Base-by-base conservation (phyloP, 2,113 vertebrate genomes). In the Corydoras sp. region DNA sequence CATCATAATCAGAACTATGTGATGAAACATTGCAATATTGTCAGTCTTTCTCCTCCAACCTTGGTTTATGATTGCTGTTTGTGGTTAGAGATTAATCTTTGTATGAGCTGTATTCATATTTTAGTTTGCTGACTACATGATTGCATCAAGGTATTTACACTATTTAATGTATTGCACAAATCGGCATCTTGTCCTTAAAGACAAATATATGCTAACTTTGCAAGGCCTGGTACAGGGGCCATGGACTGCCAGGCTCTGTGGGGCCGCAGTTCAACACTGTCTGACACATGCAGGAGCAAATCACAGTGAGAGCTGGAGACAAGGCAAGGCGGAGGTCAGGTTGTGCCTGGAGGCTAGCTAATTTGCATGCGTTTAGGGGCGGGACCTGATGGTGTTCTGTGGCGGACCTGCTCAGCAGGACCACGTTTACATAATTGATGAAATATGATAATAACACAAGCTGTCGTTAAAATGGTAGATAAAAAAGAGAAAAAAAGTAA, bases 381-480 rank as follows among this genome's bases (percentile, higher is more conserved):
- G 77, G 77, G 73, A 77, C 76, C 73, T 65, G 69, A 71, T 64
- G 71, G 71, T 80, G 74, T 77, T 79, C 78, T 35, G 75, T 71
- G 74, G 72, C 68, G 60, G 71, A 56, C 68, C 31, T 64, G 68
- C 79, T 69, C 78, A 80, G 78, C 71, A 77, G 70, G 73, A 76
- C 65, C 24, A 60, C 76, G 85, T 89, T 90, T 89, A 88, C 88
- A 90, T 89, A 88, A 90, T 90, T 91, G 86, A 91, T 91, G 87
- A 91, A 83, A 87, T 88, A 88, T 90, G 86, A 87, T 89, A 91
- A 91, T 90, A 24, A 24, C 18, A 83, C 88, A 89, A 85, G 83
- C 86, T 87, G 85, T 85, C 79, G 80, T 75, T 80, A 81, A 65
- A 74, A 76, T 83, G 63, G 65, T 62, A 64, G 49, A 62, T 43